Evolutionary conservation across 64 coral and sea anemone species (phyloP), one percentile per base, ranked within the genome.

Genomic region (Montipora sp.): DNA sequence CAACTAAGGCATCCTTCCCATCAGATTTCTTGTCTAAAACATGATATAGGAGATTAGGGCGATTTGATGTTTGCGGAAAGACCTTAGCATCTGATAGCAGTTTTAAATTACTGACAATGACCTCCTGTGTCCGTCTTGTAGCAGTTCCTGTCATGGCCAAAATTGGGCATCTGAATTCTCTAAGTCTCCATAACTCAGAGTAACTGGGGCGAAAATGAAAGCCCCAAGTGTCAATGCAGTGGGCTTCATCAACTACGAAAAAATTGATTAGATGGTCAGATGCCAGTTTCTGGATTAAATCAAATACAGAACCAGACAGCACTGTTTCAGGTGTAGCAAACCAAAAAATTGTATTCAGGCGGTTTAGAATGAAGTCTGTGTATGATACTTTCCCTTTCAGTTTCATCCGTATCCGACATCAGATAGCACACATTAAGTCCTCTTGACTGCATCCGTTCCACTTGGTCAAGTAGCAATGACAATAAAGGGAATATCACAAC

Each of bases 161-260:
- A 88, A 88, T 50, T 73, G 90, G 79, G 47, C 63, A 79, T 4
- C 18, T 48, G 47, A 88, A 93, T 16, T 73, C 51, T 19, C 67
- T 80, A 3, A 93, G 51, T 5, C 66, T 21, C 36, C 92, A 83
- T 12, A 88, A 49, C 73, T 93, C 27, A 1, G 67, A 77, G 43
- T 93, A 93, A 19, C 66, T 78, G 24, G 76, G 83, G 21, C 76
- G 19, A 48, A 93, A 87, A n/a, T 93, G 77, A 47, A 55, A 57
- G 8, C 92, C 92, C 84, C 92, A 93, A 8, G 85, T 73, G 44
- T 93, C 92, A 16, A 93, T 73, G 45, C 92, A 93, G 45, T 79
- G 91, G 5, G 91, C 83, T 47, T 79, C 81, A 69, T 92, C 82
- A 7, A 92, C 46, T 3, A 63, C 91, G 77, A 92, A 87, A 14